Base-by-base conservation (phyloP, 2,888 invertebrate species). In the Nymphalis polychloros region DNA sequence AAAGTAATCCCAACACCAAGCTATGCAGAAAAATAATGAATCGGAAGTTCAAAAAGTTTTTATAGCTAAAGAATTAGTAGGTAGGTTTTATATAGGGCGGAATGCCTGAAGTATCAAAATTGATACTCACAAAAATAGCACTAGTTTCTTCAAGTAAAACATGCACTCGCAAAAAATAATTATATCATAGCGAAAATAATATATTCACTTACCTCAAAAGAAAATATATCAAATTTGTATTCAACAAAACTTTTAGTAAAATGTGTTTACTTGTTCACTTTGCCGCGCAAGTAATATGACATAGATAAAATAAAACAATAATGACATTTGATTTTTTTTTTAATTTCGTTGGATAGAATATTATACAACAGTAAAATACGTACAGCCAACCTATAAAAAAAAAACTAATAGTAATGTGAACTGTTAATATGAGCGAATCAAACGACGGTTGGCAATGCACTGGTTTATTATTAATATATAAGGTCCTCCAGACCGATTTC, bases 61-160 rank as follows among this genome's bases (percentile, higher is more conserved):
- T 72, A 64, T 67, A 70, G 70, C 75, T 71, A 75, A 73, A 76
- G 73, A 76, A 71, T 75, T 75, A 74, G 77, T 74, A 76, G 74
- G 75, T 75, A 76, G 76, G 73, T 75, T 76, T 76, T 74, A 77
- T 73, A 69, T 74, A 76, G 77, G 74, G 73, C 74, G 74, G 77
- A 75, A 77, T 76, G 77, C 76, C 76, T 76, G 75, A 74, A 77
- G 77, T 78, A 77, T 76, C 76, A 77, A 77, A 68, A 77, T 77
- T 77, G 77, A 78, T 76, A 77, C 75, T 68, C 69, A 73, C 62
- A 75, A 77, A 76, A 76, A 76, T 61, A 76, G 74, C 76, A 75
- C 74, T 75, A 76, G 55, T 78, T 77, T 77, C 78, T 76, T 76
- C 74, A 76, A 77, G 76, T 75, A 76, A 76, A 76, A 71, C 72